These are phyloP conservation scores for Epinotia ramella DNA, from an alignment of 2,888 invertebrate species.

Conservation along the genomic window DNA sequence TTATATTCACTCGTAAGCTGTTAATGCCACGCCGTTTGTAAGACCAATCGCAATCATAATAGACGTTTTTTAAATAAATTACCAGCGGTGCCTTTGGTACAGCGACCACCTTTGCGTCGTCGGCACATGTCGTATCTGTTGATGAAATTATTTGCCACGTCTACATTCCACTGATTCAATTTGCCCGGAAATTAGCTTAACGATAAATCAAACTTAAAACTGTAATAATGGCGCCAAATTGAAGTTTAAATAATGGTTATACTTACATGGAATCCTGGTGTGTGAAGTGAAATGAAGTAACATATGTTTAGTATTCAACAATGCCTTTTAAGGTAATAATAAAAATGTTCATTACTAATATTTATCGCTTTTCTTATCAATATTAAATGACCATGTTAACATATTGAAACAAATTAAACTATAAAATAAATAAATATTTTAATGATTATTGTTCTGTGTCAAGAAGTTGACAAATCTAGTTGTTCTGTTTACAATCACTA, in stretches of 20 bases:
- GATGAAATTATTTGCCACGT: constrained; percentile 78
- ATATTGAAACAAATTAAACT: background rate
- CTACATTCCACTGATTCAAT: constrained; percentile 56
- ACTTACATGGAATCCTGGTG: constrained; percentile 61
- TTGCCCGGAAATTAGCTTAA: background rate
- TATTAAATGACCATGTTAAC: no score
- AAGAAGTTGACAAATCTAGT: background rate
- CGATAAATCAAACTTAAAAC: constrained; percentile 48
- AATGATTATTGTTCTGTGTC: background rate
- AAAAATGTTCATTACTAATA: background rate
- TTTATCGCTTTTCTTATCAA: no score
- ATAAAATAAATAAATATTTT: background rate
- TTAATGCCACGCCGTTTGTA: constrained; percentile 73
- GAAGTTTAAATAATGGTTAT: constrained; percentile 48
- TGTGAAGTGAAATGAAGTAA: constrained; percentile 47
- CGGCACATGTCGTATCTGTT: constrained; percentile 99
- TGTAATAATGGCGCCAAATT: constrained; percentile 79
- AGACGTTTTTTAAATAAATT: constrained; percentile 84
- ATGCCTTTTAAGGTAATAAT: background rate
- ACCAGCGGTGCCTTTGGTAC: constrained; percentile 99
- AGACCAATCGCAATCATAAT: constrained; percentile 71
- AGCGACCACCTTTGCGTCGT: constrained; percentile 97
- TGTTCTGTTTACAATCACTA: background rate
- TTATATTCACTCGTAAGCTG: constrained; percentile 78
- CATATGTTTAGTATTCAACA: constrained; percentile 45